Base-by-base conservation (phyloP, 2,797 vertebrate species). In the Gorsachius magnificus region DNA sequence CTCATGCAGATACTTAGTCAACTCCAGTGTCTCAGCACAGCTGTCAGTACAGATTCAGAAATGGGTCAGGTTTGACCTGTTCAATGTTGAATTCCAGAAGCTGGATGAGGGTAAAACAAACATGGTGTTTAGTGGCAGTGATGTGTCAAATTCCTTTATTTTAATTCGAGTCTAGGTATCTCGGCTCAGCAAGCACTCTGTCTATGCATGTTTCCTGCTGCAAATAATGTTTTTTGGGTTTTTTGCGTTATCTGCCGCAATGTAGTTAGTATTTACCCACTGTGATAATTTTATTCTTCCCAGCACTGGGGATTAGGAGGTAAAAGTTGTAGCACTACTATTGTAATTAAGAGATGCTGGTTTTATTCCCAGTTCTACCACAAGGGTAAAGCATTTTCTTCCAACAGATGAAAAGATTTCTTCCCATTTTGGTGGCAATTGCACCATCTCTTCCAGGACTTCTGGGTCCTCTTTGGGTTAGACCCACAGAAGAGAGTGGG, bases 401-500 rank as follows among this genome's bases (percentile, higher is more conserved):
- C n/a, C 20, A 56, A 66, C 4, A 3, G 13, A 46, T 51, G 28
- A 13, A 41, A 57, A 61, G 69, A 36, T 31, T 80, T 43, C 10
- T 85, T 85, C 45, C 60, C 53, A 18, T 9, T 19, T 51, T 31
- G 38, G 11, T 43, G 29, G 17, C n/a, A 38, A 10, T 17, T 63
- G 35, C 15, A 45, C 5, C 21, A n/a, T 10, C 5, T 57, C 11
- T 57, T 70, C n/a, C 3, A 15, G 8, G 3, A 50, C 24, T 22
- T 70, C 16, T 8, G 41, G 5, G 11, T 56, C 36, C 8, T 70
- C 17, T n/a, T 25, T 35, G 45, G 16, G 14, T 31, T 15, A 10
- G 21, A 66, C 18, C 4, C 17, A 10, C 36, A 20, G 15, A 48
- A 36, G n/a, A 28, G 4, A 1, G 0, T 33, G n/a, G 17, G 12